Conservation (phyloP, 2,797 vertebrate genomes). For the Acipenser oxyrinchus region DNA sequence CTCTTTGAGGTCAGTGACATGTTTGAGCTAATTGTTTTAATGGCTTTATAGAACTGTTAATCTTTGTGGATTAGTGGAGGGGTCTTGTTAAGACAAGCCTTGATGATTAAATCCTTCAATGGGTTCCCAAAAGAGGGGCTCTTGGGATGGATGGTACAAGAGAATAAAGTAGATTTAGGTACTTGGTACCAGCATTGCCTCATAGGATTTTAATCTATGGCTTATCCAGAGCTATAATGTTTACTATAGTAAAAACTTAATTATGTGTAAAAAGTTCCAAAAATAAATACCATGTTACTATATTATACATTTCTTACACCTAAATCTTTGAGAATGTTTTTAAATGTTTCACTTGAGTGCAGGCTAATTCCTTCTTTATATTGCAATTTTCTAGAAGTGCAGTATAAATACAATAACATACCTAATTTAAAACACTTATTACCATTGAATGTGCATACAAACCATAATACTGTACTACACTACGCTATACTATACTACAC, state of each 20-base stretch:
- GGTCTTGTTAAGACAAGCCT: slow-evolving; percentile 2
- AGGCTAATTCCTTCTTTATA: too few relatives aligned
- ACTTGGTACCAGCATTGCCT: slow-evolving; percentile 22
- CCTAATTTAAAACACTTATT: too few relatives aligned
- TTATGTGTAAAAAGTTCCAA: neutral
- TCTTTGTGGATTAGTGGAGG: slow-evolving; percentile 14
- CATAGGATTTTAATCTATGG: slow-evolving; percentile 25
- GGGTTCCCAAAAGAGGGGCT: slow-evolving; percentile 18
- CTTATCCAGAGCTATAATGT: slow-evolving; percentile 26
- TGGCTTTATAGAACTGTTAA: slow-evolving; percentile 6
- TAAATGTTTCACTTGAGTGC: too few relatives aligned
- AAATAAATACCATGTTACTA: too few relatives aligned
- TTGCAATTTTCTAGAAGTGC: too few relatives aligned
- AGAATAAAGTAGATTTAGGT: neutral
- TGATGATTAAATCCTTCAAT: slow-evolving; percentile 16
- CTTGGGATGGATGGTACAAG: neutral
- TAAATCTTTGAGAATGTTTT: too few relatives aligned
- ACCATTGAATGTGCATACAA: too few relatives aligned
- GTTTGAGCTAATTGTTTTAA: slow-evolving; percentile 7
- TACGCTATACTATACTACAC: too few relatives aligned
- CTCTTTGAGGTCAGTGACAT: slow-evolving; percentile 10
- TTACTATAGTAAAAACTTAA: slow-evolving; percentile 6
- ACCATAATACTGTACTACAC: too few relatives aligned
- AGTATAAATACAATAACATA: too few relatives aligned
- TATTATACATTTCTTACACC: too few relatives aligned